Evolutionary conservation across 2,888 invertebrate species (phyloP).

Genomic region (Drosophila fulvimacula): DNA sequence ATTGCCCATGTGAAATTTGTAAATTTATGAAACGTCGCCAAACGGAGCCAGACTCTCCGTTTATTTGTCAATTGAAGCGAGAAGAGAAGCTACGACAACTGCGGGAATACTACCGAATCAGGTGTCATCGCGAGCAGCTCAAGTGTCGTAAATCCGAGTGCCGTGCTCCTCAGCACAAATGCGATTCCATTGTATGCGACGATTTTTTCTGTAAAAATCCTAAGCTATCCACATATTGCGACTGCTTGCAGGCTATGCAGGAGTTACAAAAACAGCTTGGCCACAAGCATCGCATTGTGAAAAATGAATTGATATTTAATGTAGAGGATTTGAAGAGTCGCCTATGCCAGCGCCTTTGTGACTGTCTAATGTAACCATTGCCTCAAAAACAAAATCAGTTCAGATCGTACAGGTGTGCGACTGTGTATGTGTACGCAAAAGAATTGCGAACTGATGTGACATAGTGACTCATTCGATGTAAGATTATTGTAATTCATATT

Average conservation of each 20-base stretch:
- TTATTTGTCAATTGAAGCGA: constrained; percentile 38
- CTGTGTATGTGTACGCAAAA: neutral
- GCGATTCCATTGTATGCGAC: constrained; percentile 32
- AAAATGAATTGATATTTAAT: constrained; percentile 38
- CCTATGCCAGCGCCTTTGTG: constrained; percentile 50
- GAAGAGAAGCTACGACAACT: constrained; percentile 38
- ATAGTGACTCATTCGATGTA: neutral
- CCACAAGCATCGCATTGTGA: constrained; percentile 20
- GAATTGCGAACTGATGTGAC: constrained; percentile 1
- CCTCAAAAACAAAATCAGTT: neutral
- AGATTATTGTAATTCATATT: neutral
- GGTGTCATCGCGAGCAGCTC: constrained; percentile 29
- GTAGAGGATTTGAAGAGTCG: constrained; percentile 49
- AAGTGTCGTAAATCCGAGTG: constrained; percentile 7
- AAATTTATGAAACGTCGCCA: constrained; percentile 34
- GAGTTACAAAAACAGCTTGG: constrained; percentile 47
- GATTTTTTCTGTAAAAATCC: constrained; percentile 38
- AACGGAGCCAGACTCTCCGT: constrained; percentile 37
- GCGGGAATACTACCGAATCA: constrained; percentile 28
- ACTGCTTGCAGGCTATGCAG: constrained; percentile 54
- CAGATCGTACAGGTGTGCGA: neutral
- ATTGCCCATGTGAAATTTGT: constrained; percentile 19
- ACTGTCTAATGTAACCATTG: constrained; percentile 26
- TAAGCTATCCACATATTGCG: constrained; percentile 44
- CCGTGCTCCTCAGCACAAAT: constrained; percentile 30